Base-by-base conservation (phyloP, 1,140 invertebrate species). In the Bombus superbus region DNA sequence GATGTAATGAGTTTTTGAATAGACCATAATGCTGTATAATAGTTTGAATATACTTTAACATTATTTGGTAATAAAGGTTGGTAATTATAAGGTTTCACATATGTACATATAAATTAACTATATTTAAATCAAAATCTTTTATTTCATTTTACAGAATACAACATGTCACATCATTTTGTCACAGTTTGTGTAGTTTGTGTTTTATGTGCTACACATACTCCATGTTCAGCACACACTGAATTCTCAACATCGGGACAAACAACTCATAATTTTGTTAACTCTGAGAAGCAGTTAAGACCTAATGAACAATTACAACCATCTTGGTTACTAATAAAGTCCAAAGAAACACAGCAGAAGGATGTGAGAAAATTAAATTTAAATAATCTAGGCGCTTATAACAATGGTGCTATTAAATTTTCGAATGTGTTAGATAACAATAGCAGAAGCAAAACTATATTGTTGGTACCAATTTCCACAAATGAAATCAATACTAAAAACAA, bases 121-220 rank as follows among this genome's bases (percentile, higher is more conserved):
- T 66, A 40, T 76, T 28, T 84, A n/a, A 72, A 38, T 44, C 5
- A 47, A 57, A 71, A 69, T 32, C 18, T 80, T 22, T 85, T 75
- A 25, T 82, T 89, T 53, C 59, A 57, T 75, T 89, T 91, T 88
- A 32, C 68, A 90, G 90, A 74, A 74, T 28, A 76, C 81, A 92
- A 81, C 38, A 96, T 96, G 96, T 95, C 95, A 78, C 95, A 94
- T 85, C 96, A 97, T 88, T 94, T 97, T 66, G 96, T 97, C 88
- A 97, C 97, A 28, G 97, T 98, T 40, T 97, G 97, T 90, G 97
- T 98, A 93, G 97, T 98, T 89, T 98, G 97, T 93, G 96, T 98
- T 62, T 93, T 98, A 6, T 97, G 97, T 92, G 97, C 97, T 22
- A 96, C 97, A 68, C 97, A 97, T 86, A 96, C 96, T 66, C 96